Conservation (phyloP, 2,113 vertebrate genomes). For the Saguinus imperator region DNA sequence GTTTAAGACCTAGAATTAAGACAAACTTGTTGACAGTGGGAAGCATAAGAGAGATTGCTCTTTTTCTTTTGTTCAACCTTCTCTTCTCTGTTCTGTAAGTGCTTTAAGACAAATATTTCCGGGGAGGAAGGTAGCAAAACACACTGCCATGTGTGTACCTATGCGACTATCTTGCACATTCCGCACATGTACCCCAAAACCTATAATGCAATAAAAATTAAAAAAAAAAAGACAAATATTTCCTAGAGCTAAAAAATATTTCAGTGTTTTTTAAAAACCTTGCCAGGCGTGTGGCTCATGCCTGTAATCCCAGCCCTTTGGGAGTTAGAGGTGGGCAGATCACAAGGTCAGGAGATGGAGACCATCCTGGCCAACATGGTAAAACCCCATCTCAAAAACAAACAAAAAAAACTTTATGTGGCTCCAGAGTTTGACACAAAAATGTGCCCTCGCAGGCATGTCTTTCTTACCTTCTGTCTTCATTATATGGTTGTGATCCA, state of each 20-base stretch:
- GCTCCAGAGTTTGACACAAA: neutral
- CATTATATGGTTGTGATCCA: neutral
- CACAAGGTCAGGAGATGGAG: no score
- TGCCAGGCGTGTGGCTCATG: no score
- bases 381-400: no score
- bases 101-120: neutral
- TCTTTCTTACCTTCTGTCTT: constrained; percentile 5
- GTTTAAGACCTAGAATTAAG: constrained; percentile 31
- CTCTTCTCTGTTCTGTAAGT: neutral
- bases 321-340: no score
- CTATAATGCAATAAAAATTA: no score
- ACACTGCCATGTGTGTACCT: no score
- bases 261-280: neutral
- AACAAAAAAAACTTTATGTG: neutral
- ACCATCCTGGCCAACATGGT: no score
- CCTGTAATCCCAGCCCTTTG: no score
- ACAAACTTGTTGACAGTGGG: neutral
- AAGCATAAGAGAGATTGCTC: neutral
- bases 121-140: no score
- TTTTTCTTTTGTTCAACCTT: neutral
- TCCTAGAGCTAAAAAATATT: neutral
- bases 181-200: no score
- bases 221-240: neutral
- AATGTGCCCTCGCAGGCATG: neutral
- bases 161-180: no score